Evolutionary conservation across 2,113 vertebrate genomes (phyloP).

Genomic region (Stegostoma tigrinum): DNA sequence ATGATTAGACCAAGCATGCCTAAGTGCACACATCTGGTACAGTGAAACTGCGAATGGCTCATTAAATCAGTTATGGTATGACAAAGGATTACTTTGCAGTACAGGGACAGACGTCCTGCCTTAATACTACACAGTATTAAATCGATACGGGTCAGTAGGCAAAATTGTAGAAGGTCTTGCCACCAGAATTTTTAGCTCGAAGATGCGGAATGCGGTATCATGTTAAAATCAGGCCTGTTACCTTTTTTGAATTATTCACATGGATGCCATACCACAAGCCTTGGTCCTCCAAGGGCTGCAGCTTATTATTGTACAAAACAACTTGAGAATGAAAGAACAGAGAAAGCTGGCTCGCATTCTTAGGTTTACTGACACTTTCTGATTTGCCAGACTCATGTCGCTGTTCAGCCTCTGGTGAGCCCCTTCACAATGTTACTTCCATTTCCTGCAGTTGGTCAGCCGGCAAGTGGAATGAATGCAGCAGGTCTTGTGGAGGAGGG

Average conservation of each 20-base stretch:
- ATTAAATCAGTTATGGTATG: no score
- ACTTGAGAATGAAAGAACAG: background rate
- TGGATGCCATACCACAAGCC: background rate
- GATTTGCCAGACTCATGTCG: background rate
- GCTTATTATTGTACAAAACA: background rate
- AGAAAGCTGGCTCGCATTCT: background rate
- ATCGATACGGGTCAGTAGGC: no score
- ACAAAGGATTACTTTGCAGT: no score
- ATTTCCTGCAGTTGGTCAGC: conserved; percentile 67
- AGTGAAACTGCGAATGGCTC: no score
- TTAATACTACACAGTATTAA: no score
- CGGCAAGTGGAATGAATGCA: conserved; percentile 78
- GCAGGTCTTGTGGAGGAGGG: conserved; percentile 74
- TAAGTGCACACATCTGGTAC: no score
- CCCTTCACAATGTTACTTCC: conserved; percentile 31
- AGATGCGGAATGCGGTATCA: background rate
- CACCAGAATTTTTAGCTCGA: no score
- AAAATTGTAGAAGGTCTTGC: no score
- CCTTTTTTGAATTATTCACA: background rate
- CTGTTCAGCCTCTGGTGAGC: conserved; percentile 52
- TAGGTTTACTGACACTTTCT: background rate
- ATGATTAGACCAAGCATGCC: no score
- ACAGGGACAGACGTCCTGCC: no score
- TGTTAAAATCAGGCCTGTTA: background rate
- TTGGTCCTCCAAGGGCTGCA: background rate